A percentile compares a stretch with the other conserved stretches of the same genome.
These are phyloP conservation scores for Adineta ricciae DNA, from an alignment of 2,888 invertebrate species.

Conservation along the genomic window DNA sequence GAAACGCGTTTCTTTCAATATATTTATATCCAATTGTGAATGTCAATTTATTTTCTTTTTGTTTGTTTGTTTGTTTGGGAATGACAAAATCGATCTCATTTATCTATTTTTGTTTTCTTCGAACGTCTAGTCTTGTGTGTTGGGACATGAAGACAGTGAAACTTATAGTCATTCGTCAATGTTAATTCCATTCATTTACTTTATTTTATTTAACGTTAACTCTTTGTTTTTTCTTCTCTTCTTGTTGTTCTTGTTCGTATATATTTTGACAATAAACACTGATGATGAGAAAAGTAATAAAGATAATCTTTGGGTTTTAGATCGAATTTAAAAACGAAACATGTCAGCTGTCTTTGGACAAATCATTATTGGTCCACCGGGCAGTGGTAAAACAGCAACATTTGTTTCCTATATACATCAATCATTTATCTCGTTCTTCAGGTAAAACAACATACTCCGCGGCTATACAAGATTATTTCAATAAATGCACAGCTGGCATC, in stretches of 20 bases:
- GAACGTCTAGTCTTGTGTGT: background rate
- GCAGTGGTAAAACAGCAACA: background rate
- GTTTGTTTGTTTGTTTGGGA: background rate
- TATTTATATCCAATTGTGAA: background rate
- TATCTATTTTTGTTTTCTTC: background rate
- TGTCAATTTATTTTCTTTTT: background rate
- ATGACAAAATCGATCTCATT: background rate
- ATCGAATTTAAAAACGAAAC: background rate
- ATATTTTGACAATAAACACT: background rate
- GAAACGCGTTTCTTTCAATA: background rate
- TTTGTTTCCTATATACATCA: no score
- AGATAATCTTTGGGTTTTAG: background rate
- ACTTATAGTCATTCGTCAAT: background rate
- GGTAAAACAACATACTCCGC: slow-evolving; percentile 83
- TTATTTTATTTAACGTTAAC: background rate
- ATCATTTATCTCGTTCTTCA: no score
- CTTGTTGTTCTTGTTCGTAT: background rate
- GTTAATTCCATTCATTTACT: background rate
- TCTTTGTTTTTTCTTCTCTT: background rate
- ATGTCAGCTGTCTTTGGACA: background rate
- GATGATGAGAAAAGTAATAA: no score
- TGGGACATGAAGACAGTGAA: background rate
- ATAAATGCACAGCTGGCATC: background rate
- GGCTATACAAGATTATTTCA: slow-evolving; percentile 62
- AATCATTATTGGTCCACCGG: slow-evolving; percentile 6